Base-by-base conservation (phyloP, 2,797 vertebrate species). In the Platyrinchus mystaceus region DNA sequence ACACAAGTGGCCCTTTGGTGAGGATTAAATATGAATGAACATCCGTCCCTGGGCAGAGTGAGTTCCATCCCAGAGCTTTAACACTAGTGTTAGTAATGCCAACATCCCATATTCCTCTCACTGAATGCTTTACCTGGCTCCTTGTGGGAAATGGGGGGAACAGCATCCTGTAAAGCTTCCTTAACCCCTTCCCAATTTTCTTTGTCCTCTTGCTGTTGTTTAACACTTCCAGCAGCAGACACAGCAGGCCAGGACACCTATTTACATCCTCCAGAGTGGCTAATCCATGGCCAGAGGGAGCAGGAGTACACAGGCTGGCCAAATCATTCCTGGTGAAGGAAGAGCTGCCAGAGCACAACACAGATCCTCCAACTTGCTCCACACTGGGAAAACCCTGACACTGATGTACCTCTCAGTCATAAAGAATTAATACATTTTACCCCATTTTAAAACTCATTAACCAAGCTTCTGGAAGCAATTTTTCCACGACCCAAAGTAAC, bases 361-460 rank as follows among this genome's bases (percentile, higher is more conserved):
- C 85, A 20, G 43, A 53, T 74, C 41, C 46, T 80, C 34, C 89
- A 59, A 5, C 75, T 59, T 16, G 0, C 60, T 68, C 49, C 66
- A 7, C 10, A 0, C 52, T 14, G 63, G 7, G 30, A 88, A 94
- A 82, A 76, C 73, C 83, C 67, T 74, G 83, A 90, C 80, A 46
- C 34, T 56, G 64, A 84, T 15, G 53, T n/a, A n/a, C 56, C 73
- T 76, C 73, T 86, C 49, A 79, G 47, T 67, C 83, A 94, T 90
- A 81, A 96, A 94, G 87, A 90, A 94, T 95, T 95, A 44, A 88
- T 73, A 66, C 76, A 60, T 94, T 92, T 93, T 87, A 37, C 43
- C 28, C 69, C 58, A 3, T 75, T 92, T 93, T 86, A 87, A 93
- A 91, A 91, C 83, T 88, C 78, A 82, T 91, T 94, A 94, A 74